Percentiles rank a stretch among this genome's conserved stretches.
Evolutionary conservation across 2,113 vertebrate species (phyloP).

Genomic region (Suncus etruscus): DNA sequence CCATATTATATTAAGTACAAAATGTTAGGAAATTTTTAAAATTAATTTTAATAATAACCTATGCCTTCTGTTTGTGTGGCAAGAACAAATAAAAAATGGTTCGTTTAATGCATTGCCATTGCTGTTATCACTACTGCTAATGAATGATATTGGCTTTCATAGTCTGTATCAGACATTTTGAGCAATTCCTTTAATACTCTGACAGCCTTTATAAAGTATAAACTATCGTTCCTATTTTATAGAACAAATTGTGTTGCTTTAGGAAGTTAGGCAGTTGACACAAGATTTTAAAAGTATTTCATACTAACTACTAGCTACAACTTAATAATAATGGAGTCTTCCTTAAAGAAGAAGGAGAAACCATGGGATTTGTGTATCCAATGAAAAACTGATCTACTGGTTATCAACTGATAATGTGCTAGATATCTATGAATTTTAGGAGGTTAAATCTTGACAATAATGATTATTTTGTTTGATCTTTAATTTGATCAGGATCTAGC

Average conservation of each 20-base stretch:
- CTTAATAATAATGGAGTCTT: background rate
- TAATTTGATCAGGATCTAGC: accelerated
- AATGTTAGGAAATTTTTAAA: background rate
- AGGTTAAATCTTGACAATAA: background rate
- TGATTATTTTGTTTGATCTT: background rate
- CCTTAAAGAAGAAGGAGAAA: background rate
- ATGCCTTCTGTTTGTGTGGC: background rate
- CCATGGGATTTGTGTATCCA: background rate
- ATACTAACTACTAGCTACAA: background rate
- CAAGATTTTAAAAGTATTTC: background rate
- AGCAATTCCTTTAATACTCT: background rate
- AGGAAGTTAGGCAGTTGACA: background rate
- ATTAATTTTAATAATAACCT: background rate
- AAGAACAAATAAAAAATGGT: background rate
- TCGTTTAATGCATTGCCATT: background rate
- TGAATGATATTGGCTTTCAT: background rate
- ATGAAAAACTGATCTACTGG: background rate
- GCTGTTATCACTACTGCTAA: accelerated
- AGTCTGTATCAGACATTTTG: background rate
- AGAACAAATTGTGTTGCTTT: background rate
- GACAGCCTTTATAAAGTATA: background rate
- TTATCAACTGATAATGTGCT: background rate
- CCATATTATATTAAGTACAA: no score
- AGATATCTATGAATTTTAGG: background rate
- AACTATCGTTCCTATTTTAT: background rate